Percentiles rank a stretch among this genome's conserved stretches.
These are phyloP conservation scores for Cladorhizidae sp. DNA, from an alignment of 37 sponge, comb jelly and placozoan species.

Conservation along the genomic window DNA sequence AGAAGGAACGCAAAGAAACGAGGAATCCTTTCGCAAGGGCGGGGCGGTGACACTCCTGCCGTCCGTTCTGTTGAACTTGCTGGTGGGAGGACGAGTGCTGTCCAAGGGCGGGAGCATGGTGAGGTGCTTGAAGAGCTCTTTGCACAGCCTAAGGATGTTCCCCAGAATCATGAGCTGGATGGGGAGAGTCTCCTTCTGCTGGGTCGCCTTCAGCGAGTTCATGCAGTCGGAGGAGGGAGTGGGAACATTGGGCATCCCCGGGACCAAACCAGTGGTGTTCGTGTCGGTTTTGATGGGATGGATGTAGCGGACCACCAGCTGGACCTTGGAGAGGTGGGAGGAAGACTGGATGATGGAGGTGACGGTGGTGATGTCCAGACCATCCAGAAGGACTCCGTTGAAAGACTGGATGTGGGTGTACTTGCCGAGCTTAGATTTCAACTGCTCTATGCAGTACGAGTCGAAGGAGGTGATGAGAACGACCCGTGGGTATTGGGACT, in stretches of 20 bases:
- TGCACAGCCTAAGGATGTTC: conserved; percentile 21
- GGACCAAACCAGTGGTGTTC: neutral
- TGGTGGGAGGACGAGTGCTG: too few species aligned
- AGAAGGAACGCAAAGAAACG: neutral
- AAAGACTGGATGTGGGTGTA: conserved; percentile 76
- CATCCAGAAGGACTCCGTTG: conserved; percentile 73
- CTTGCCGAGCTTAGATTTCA: conserved; percentile 26
- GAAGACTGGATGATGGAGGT: conserved; percentile 25
- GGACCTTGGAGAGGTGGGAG: neutral
- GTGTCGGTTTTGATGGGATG: conserved; percentile 22
- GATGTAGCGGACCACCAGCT: conserved; percentile 49
- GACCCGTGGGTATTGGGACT: conserved; percentile 29
- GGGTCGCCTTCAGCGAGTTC: neutral
- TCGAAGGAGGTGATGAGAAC: conserved; percentile 60
- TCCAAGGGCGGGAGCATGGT: neutral
- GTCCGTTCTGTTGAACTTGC: neutral
- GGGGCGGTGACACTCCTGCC: neutral
- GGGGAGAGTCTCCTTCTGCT: neutral
- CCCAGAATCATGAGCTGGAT: conserved; percentile 54
- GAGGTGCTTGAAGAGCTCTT: conserved; percentile 29
- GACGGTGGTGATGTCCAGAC: conserved; percentile 27
- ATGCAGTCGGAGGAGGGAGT: neutral
- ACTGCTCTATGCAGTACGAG: conserved; percentile 1
- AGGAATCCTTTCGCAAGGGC: neutral
- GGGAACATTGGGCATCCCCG: neutral